Evolutionary conservation across 2,888 invertebrate genomes (phyloP), one percentile per base, ranked within the genome.

Genomic region (Tipula lateralis): DNA sequence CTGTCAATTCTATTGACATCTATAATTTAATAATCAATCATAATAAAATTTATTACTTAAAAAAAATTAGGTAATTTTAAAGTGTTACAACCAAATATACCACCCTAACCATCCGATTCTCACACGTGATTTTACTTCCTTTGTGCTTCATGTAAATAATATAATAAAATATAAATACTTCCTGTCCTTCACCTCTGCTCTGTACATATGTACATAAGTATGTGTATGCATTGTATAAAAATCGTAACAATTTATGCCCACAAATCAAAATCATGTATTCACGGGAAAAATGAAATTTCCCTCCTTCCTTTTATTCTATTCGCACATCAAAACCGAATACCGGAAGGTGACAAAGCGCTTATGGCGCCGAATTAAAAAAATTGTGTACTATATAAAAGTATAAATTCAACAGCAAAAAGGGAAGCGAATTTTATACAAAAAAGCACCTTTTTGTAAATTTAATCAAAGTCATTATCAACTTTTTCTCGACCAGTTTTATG

Each of bases 271-370:
- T 66, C 24, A 66, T 66, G 19, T 24, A 66, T 66, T 66, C 19
- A 66, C 66, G 6, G 24, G 3, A 24, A 44, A 66, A 24, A 66
- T 66, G 7, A 19, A 66, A 66, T 66, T 32, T 24, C 66, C 66
- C 66, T 1, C 66, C n/a, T n/a, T 66, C 66, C 66, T 66, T 66
- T 66, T 24, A 9, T 24, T 24, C 9, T 66, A 66, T 66, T 66
- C 66, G 24, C 66, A 66, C 66, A 24, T 66, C 66, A 66, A 16
- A 50, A 50, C 66, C 9, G 66, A 24, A 66, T 24, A 66, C 66
- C 66, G 66, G 66, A 66, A 66, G 66, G 66, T 66, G 66, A 66
- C 9, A 66, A 66, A 66, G 66, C 66, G 66, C 66, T 66, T 66
- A 66, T 66, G 66, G 66, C 66, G 24, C 66, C 9, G 24, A 66